Percentiles rank a stretch among this genome's conserved stretches.
Conservation (phyloP, 2,797 vertebrate species). For the Siniperca scherzeri region DNA sequence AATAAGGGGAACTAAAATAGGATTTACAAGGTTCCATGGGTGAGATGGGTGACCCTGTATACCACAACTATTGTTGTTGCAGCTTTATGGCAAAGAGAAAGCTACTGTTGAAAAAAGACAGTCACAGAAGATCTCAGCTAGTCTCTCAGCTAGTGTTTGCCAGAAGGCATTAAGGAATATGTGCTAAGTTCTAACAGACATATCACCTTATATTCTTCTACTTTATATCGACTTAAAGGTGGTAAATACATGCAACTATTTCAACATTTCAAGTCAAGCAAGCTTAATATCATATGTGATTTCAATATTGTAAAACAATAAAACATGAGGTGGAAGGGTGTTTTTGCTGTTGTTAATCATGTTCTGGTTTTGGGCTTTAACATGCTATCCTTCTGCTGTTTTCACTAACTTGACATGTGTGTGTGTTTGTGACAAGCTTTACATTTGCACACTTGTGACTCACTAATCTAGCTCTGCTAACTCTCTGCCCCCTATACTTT, state of each 20-base stretch:
- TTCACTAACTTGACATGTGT: constrained; percentile 47
- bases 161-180: neutral
- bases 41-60: neutral
- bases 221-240: neutral
- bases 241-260: neutral
- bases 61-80: neutral
- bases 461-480: constrained; percentile 86
- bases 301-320: constrained; percentile 7
- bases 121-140: neutral
- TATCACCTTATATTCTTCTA: neutral
- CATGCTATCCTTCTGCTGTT: constrained; percentile 16
- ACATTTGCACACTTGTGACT: constrained; percentile 34
- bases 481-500: constrained; percentile 81
- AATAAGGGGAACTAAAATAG: neutral
- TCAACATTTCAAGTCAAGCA: neutral
- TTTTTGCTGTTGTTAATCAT: no score
- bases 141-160: neutral
- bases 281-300: neutral
- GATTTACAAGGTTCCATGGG: neutral
- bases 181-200: neutral
- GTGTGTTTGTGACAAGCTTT: constrained; percentile 29
- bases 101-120: neutral
- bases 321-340: neutral
- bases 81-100: neutral
- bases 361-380: constrained; percentile 25